Conservation (phyloP, 2,888 invertebrate genomes). For the Dryocosmus kuriphilus region DNA sequence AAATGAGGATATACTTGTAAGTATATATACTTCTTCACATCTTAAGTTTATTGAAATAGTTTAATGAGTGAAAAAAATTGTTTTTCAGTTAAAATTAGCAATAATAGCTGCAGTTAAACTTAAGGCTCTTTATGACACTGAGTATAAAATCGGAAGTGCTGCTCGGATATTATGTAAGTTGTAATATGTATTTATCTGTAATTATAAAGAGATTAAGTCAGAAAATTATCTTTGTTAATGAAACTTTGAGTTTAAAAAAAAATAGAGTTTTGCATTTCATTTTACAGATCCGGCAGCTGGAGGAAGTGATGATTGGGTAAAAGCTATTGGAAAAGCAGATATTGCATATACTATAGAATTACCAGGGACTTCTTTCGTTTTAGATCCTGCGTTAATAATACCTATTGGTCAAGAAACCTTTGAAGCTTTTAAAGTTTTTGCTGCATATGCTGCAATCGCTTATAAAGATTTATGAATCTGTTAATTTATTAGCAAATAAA, state of each 20-base stretch:
- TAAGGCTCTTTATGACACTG: slow-evolving; percentile 56
- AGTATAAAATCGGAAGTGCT: slow-evolving; percentile 77
- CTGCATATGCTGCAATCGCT: background rate
- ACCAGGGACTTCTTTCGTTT: slow-evolving; percentile 75
- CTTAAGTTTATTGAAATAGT: background rate
- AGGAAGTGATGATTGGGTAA: slow-evolving; percentile 83
- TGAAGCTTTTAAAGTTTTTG: slow-evolving; percentile 12
- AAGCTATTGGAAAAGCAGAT: slow-evolving; percentile 79
- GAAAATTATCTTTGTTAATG: background rate
- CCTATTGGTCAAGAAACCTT: slow-evolving; percentile 15
- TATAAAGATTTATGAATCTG: background rate
- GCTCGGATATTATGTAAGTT: slow-evolving; percentile 76
- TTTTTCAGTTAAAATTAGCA: slow-evolving; percentile 60
- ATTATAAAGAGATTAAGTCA: background rate
- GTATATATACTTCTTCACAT: slow-evolving; percentile 44
- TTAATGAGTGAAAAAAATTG: background rate
- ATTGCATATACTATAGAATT: slow-evolving; percentile 83
- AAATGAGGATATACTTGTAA: slow-evolving; percentile 78
- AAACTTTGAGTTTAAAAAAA: background rate
- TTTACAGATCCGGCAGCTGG: slow-evolving; percentile 79
- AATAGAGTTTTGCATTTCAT: background rate
- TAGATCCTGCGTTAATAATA: background rate
- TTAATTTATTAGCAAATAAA: background rate
- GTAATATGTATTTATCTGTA: background rate
- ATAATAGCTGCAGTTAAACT: slow-evolving; percentile 60